Evolutionary conservation across 2,113 vertebrate species (phyloP).

Genomic region (Platycercus adscitus): DNA sequence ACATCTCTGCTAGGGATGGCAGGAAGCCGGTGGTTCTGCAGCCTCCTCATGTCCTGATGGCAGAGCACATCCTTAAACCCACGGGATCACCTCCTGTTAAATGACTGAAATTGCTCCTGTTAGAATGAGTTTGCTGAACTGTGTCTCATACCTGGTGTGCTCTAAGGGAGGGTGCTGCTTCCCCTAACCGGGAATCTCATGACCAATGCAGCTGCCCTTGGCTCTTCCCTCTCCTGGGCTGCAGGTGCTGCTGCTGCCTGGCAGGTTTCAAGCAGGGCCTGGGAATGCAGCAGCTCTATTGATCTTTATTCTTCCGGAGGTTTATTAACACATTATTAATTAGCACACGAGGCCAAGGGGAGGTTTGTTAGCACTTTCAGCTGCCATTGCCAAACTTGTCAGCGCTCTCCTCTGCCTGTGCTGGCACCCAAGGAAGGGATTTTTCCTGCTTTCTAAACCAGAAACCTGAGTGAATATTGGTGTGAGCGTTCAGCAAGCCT

Average conservation of each 20-base stretch:
- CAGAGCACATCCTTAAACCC: background rate
- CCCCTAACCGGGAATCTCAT: rapidly evolving
- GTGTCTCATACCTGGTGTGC: rapidly evolving
- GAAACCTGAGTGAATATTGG: rapidly evolving
- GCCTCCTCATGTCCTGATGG: background rate
- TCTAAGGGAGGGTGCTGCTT: background rate
- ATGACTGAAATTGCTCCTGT: background rate
- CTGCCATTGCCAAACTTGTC: background rate
- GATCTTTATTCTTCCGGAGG: background rate
- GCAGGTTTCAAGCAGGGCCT: background rate
- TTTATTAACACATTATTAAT: constrained; percentile 37
- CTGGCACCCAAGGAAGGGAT: background rate
- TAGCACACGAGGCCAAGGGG: background rate
- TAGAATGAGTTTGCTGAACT: rapidly evolving
- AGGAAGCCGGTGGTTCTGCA: background rate
- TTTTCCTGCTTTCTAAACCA: background rate
- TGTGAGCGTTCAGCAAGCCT: background rate
- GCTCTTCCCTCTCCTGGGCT: background rate
- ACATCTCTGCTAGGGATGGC: background rate
- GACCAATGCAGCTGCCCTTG: rapidly evolving
- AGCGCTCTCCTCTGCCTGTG: background rate
- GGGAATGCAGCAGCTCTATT: background rate
- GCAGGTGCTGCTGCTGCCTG: background rate
- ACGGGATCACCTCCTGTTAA: rapidly evolving
- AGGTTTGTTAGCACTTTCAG: background rate